Conservation (phyloP, 2,113 vertebrate genomes). For the Ginglymostoma cirratum region DNA sequence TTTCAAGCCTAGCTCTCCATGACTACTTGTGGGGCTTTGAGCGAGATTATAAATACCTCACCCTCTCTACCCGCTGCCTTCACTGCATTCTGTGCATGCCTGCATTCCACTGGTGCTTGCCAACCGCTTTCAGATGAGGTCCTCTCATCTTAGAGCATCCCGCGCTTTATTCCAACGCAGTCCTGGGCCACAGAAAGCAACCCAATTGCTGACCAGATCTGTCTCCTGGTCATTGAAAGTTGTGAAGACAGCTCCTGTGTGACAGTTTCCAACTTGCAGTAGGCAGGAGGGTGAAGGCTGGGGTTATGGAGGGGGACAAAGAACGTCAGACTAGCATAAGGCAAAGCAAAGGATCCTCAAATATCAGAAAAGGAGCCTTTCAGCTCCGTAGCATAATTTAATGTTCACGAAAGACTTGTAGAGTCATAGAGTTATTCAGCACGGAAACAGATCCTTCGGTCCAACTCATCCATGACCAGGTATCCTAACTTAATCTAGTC, state of each 20-base stretch:
- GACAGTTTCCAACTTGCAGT: not conserved
- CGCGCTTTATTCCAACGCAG: not conserved
- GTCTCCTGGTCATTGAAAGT: not conserved
- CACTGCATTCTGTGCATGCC: conserved; percentile 20
- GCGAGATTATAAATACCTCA: not conserved
- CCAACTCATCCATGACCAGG: no score
- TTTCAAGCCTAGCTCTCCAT: not conserved
- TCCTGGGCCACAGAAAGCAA: not conserved
- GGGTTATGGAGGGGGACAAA: not conserved
- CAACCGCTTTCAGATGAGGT: not conserved
- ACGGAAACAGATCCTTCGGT: no score
- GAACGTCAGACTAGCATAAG: not conserved
- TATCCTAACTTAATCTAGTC: no score
- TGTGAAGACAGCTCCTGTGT: not conserved
- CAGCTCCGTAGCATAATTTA: not conserved
- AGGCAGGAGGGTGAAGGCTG: not conserved
- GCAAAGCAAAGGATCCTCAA: not conserved
- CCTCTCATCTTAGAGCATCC: not conserved
- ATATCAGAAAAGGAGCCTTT: no score
- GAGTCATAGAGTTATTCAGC: no score
- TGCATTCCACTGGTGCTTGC: not conserved
- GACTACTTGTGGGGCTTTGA: not conserved
- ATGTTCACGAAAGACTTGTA: not conserved
- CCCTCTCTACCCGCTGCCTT: no score
- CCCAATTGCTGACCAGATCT: not conserved